Evolutionary conservation across 2,888 invertebrate species (phyloP), one percentile per base, ranked within the genome.

Genomic region (Drosophila hamatofila): DNA sequence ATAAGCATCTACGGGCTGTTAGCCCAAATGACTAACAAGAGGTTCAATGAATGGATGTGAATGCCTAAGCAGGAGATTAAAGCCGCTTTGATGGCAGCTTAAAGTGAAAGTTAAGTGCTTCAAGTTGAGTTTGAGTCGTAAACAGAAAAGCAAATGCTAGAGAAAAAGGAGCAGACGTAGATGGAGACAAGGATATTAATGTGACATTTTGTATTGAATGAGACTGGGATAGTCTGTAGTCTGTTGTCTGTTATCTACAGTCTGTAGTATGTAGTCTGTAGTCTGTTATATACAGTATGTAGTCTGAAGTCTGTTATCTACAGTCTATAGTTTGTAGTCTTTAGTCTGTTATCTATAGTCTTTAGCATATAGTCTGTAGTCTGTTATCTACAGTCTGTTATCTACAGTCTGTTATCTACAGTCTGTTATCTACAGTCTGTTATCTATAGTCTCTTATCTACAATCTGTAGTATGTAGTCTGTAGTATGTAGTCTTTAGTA

Each of bases 1-100:
- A 75, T 70, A 70, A 58, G 46, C 63, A 51, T 59, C 37, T 58
- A 54, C 18, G 54, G 54, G 3, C 52, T 49, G 39, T 44, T 59
- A n/a, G 35, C 23, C 21, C 25, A 27, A 57, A n/a, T 35, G 11
- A 37, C 35, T 27, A 37, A 37, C 16, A 37, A 18, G 46, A 14
- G 8, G 16, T 18, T 37, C 37, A 30, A 30, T 30, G 37, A 25
- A 52, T 16, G 41, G 41, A n/a, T 14, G 5, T 14, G 39, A 55
- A 41, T 55, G 54, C 39, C 14, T 9, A n/a, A 52, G 52, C 30
- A 16, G 35, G 2, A 52, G 23, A 25, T 54, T 54, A 39, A 54
- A 54, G 39, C 14, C 18, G 12, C 37, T 54, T 54, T 39, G 37
- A 37, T 54, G 54, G 37, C 23, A 25, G 39, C 39, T 54, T 39